Evolutionary conservation across 2,113 vertebrate genomes (phyloP).

Genomic region (Ammodytes marinus): DNA sequence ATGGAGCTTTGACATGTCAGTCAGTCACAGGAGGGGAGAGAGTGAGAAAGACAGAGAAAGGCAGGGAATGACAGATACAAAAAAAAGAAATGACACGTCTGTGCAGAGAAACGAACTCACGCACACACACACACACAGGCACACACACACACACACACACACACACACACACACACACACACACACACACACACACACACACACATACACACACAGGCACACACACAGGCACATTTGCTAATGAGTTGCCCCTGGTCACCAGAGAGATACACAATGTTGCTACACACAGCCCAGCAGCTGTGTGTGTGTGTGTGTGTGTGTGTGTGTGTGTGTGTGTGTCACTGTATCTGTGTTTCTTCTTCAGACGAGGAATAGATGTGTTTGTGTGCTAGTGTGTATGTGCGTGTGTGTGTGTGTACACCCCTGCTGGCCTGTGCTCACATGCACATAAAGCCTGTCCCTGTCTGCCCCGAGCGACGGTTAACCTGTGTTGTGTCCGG

Average conservation of each 20-base stretch:
- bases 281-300: slow-evolving; percentile 56
- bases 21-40: slow-evolving; percentile 58
- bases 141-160: too few species aligned
- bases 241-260: slow-evolving; percentile 68
- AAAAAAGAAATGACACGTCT: slow-evolving; percentile 31
- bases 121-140: slow-evolving; percentile 39
- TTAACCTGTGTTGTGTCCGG: slow-evolving; percentile 89
- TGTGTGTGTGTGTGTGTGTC: neutral
- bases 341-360: neutral
- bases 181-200: too few species aligned
- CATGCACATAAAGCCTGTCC: slow-evolving; percentile 40
- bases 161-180: too few species aligned
- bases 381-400: slow-evolving; percentile 23
- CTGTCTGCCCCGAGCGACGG: slow-evolving; percentile 29
- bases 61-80: slow-evolving; percentile 29
- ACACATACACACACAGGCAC: too few species aligned
- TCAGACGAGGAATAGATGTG: slow-evolving; percentile 14
- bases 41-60: slow-evolving; percentile 33
- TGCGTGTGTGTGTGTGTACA: slow-evolving; percentile 10
- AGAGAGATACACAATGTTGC: slow-evolving; percentile 51
- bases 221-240: slow-evolving; percentile 50
- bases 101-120: slow-evolving; percentile 56
- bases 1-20: slow-evolving; percentile 66
- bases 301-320: slow-evolving; percentile 27
- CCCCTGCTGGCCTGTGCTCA: slow-evolving; percentile 40